Evolutionary conservation across 2,113 vertebrate genomes (phyloP), one percentile per base, ranked within the genome.

Genomic region (Aspidoscelis tigris): DNA sequence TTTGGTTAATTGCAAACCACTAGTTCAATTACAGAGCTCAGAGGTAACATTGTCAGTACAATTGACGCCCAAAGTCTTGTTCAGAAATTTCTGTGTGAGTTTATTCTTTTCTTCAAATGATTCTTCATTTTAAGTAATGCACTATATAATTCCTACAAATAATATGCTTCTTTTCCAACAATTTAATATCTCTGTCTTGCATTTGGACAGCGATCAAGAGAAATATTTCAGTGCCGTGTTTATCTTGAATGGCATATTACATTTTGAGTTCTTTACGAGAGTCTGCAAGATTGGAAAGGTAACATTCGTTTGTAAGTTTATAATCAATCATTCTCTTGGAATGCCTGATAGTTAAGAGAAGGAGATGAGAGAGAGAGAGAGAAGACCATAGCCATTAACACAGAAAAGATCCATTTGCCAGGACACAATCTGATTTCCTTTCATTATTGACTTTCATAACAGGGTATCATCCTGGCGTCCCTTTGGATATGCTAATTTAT

Each of bases 21-120:
- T 70, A 4, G 1, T 61, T 88, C 44, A 43, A 22, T 61, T n/a
- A 5, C 20, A 61, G 72, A 84, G 26, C 76, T 87, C 33, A 84
- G 74, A 71, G 4, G 83, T 61, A 84, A 21, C 87, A 84, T 22
- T 14, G 4, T 80, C 89, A 61, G 12, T 47, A 84, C 87, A 69
- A 84, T 86, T 83, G 78, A 88, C 76, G 21, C 16, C 41, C 16
- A 4, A 47, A 3, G 9, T 53, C 61, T 41, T 55, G 10, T 61
- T 82, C 55, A 22, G 43, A 83, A 73, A 58, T 74, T 64, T 78
- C 64, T 64, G 61, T 73, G 22, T 68, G 75, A 33, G 21, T 65
- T n/a, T 82, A 78, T 85, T 72, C 70, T 86, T 73, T 78, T 73
- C 8, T 78, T 53, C 16, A 82, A 65, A 55, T 78, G 58, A 41